A percentile compares a stretch with the other conserved stretches of the same genome.
Evolutionary conservation across 2,113 vertebrate genomes (phyloP).

Genomic region (Tragelaphus scriptus): DNA sequence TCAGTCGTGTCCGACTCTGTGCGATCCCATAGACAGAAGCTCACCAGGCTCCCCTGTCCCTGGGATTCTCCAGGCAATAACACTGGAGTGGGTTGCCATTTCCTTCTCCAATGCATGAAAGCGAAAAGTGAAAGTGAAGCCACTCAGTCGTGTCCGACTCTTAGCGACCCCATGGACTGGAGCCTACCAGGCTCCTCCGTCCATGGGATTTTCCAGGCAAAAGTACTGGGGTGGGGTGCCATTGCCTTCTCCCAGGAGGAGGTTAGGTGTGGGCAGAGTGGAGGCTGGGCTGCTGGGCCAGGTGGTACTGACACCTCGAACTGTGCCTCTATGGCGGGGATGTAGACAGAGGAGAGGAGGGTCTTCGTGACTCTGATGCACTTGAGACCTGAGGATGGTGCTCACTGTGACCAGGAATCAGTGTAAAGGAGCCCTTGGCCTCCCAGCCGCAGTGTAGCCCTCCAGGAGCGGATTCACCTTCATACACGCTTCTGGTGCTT

Average conservation of each 20-base stretch:
- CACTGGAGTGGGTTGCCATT: no score
- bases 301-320: background rate
- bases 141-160: no score
- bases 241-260: background rate
- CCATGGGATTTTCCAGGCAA: no score
- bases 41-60: no score
- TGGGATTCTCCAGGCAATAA: no score
- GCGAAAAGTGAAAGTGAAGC: no score
- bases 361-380: fast-evolving
- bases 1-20: no score
- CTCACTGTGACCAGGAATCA: background rate
- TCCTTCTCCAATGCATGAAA: no score
- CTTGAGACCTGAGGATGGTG: background rate
- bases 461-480: background rate
- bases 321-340: fast-evolving
- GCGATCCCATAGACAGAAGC: no score
- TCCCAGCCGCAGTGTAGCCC: background rate
- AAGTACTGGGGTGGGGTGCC: no score
- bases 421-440: background rate
- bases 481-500: background rate
- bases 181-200: no score
- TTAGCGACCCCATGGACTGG: no score
- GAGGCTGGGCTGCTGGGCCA: background rate
- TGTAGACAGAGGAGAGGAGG: background rate
- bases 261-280: background rate